Evolutionary conservation across 2,797 vertebrate genomes (phyloP), one percentile per base, ranked within the genome.

Genomic region (Channallabes apus): DNA sequence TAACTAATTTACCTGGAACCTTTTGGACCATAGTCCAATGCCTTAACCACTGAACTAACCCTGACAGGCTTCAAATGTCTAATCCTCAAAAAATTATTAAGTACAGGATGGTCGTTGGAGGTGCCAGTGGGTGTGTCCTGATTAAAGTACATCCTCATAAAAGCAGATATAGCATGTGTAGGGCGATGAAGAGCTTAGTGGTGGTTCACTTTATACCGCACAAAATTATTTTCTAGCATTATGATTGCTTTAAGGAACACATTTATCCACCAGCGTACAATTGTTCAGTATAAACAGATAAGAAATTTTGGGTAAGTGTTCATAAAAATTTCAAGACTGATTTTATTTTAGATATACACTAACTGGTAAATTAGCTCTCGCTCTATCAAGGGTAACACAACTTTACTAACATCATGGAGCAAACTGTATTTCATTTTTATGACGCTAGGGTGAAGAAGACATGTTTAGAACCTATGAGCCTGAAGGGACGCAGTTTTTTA

Each of bases 401-500:
- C 61, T 62, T 62, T 62, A 62, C n/a, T 65, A 59, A 15, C 62
- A 27, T 29, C n/a, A 27, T 64, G 15, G 14, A 64, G 24, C 27
- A 64, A 64, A 14, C 3, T 27, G 62, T 65, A 46, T 46, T 46
- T 9, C 9, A 46, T 46, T 80, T 79, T 80, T 6, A n/a, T 72
- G 18, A 68, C 62, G 75, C 8, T 89, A 97, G 96, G 82, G 68
- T 15, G 79, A 93, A 91, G 15, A 87, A 91, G 71, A 79, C 92
- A 86, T 90, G 91, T 64, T 89, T 91, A 20, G 90, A 86, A 85
- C 88, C 91, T 11, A 91, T 93, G 78, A 87, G 89, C 56, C 80
- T 99, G 86, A 98, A 96, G 92, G 96, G 96, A 67, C 96, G 95
- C 84, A 96, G 97, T 88, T 95, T 95, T 76, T 94, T 98, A 77